Evolutionary conservation across 2,888 invertebrate genomes (phyloP).

Genomic region (Macrosiphum euphorbiae): DNA sequence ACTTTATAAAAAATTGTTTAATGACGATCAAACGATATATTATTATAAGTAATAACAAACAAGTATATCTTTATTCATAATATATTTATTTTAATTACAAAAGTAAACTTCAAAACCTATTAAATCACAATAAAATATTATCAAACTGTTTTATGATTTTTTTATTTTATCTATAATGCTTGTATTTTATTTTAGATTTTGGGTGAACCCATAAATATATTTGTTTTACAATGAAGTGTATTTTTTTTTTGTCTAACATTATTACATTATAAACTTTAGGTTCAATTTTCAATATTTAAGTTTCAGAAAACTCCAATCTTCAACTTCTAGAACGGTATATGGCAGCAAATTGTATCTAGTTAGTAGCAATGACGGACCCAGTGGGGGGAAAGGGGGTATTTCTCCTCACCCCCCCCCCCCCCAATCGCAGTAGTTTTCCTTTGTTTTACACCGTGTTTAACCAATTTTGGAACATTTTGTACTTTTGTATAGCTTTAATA

Average conservation of each 20-base stretch:
- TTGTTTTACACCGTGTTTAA: no score
- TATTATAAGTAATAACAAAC: neutral
- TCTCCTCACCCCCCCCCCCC: no score
- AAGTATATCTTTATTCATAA: neutral
- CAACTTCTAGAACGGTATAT: neutral
- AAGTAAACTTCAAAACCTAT: neutral
- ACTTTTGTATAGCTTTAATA: no score
- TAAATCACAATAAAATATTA: neutral
- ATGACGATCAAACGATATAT: neutral
- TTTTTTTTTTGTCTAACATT: neutral
- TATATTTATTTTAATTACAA: neutral
- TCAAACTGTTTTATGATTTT: neutral
- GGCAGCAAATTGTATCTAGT: neutral
- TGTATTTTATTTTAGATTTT: neutral
- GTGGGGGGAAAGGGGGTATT: no score
- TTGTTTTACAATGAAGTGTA: neutral
- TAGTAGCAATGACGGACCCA: neutral
- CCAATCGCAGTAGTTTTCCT: no score
- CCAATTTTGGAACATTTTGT: no score
- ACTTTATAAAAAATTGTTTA: neutral
- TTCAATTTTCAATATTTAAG: neutral
- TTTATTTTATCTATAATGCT: neutral
- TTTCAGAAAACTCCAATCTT: neutral
- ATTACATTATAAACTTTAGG: neutral
- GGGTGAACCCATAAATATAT: neutral